Base-by-base conservation (phyloP, 2,113 vertebrate species). In the Haliaeetus leucogaster region DNA sequence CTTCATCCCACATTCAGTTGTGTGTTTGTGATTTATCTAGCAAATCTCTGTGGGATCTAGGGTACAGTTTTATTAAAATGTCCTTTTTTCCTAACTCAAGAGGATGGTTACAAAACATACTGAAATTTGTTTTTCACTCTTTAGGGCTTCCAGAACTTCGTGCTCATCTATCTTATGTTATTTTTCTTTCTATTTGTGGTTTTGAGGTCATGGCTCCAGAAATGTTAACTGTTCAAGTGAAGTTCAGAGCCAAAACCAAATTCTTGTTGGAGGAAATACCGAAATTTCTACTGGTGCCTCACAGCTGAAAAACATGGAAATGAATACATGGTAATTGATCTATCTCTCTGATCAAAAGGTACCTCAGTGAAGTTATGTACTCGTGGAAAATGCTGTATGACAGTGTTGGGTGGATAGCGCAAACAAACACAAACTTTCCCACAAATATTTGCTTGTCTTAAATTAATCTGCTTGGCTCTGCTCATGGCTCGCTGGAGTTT, bases 171-270 rank as follows among this genome's bases (percentile, higher is more conserved):
- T 95, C 81, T 86, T 47, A 62, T 1, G 3, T 88, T 97, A 91
- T 97, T 96, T 94, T 97, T 91, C 97, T 97, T 97, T 91, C 95
- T 94, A 89, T 93, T 96, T 96, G 92, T 94, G 93, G 96, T 95
- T 97, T 96, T 91, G 89, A 96, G 89, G 91, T 95, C 91, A 65
- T 27, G 92, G 53, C 66, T 95, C 43, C 50, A 95, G 83, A 92
- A 88, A 95, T 81, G 79, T 96, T 95, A 97, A 95, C 85, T 92
- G 70, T 92, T 95, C 70, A 40, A 93, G 56, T 45, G 65, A 83
- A 82, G 40, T 74, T 67, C 32, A 68, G 76, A 89, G 94, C 79
- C 93, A 90, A 95, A 94, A 30, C 71, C 93, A 96, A 84, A 95
- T 42, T 88, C 58, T 48, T 85, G 84, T 95, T 61, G 55, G 66